A percentile compares a stretch with the other conserved stretches of the same genome.
Conservation (phyloP, 2,113 vertebrate genomes). For the Upupa epops region DNA sequence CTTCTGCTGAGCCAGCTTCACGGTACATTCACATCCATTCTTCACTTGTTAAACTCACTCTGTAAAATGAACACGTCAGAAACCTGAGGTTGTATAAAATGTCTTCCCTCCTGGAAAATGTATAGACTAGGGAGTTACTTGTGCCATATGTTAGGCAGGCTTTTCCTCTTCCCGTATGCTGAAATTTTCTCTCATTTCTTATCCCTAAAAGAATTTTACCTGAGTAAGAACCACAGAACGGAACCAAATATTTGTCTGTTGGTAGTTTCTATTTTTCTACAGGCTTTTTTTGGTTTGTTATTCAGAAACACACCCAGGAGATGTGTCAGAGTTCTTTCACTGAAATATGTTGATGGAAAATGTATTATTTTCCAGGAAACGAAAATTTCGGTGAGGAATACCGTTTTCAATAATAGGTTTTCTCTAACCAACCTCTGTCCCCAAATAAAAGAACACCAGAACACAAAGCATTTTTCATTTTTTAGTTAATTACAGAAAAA, state of each 20-base stretch:
- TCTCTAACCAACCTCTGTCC: neutral
- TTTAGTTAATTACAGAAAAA: neutral
- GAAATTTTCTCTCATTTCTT: neutral
- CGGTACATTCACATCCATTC: neutral
- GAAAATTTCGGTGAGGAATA: neutral
- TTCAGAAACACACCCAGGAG: neutral
- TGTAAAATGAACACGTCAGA: neutral
- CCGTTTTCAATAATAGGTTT: constrained; percentile 6
- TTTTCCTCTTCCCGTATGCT: neutral
- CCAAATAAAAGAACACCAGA: neutral
- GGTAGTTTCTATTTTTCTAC: neutral
- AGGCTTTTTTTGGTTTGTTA: neutral
- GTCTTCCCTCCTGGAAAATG: neutral
- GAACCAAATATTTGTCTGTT: neutral
- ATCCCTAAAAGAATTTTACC: neutral
- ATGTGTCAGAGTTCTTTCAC: neutral
- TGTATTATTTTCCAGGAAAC: neutral
- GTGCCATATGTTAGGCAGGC: neutral
- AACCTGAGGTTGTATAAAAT: neutral
- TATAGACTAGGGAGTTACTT: neutral
- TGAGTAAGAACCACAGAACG: neutral
- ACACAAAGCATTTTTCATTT: neutral
- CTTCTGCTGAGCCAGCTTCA: neutral
- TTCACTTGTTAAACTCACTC: neutral
- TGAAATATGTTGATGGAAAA: constrained; percentile 2